Percentiles rank a stretch among this genome's conserved stretches.
phyloP scores from a whole-genome alignment of 2,888 invertebrate genomes.

The Eretmocerus hayati region DNA sequence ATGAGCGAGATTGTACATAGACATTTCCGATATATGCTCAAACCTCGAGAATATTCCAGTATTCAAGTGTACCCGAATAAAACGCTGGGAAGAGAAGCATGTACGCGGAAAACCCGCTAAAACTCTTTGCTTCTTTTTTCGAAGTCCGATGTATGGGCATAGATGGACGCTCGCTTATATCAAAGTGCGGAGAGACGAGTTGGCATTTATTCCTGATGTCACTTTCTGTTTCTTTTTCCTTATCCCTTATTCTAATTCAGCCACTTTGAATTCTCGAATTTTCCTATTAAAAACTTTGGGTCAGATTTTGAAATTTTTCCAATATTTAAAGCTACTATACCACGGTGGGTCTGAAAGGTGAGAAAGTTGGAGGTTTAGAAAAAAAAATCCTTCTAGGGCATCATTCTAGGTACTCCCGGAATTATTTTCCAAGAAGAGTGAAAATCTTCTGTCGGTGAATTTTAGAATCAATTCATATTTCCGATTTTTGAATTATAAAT shows the following conservation, averaged over 20 bases:
- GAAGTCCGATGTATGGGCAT: not conserved
- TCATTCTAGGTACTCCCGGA: too few species aligned
- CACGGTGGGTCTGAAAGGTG: too few species aligned
- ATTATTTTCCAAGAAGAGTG: too few species aligned
- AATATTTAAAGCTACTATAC: too few species aligned
- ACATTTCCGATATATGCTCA: not conserved
- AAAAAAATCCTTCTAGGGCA: too few species aligned
- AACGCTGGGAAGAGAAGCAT: not conserved
- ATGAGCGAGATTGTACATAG: not conserved
- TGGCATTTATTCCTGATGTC: not conserved
- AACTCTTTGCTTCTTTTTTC: conserved; percentile 4
- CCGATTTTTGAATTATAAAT: too few species aligned
- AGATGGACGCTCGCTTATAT: conserved; percentile 1
- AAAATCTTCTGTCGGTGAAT: too few species aligned
- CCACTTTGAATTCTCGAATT: not conserved
- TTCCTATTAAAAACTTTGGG: too few species aligned
- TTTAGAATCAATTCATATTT: too few species aligned
- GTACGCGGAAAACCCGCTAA: conserved; percentile 10
- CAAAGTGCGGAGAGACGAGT: conserved; percentile 8
- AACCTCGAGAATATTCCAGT: too few species aligned
- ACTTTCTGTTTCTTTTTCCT: conserved; percentile 4
- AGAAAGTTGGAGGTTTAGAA: too few species aligned
- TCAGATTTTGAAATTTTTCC: too few species aligned
- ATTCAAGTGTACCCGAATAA: not conserved
- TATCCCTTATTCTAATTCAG: not conserved